Evolutionary conservation across 64 coral and sea anemone genomes (phyloP), one percentile per base, ranked within the genome.

Genomic region (Cladopsammia gracilis): DNA sequence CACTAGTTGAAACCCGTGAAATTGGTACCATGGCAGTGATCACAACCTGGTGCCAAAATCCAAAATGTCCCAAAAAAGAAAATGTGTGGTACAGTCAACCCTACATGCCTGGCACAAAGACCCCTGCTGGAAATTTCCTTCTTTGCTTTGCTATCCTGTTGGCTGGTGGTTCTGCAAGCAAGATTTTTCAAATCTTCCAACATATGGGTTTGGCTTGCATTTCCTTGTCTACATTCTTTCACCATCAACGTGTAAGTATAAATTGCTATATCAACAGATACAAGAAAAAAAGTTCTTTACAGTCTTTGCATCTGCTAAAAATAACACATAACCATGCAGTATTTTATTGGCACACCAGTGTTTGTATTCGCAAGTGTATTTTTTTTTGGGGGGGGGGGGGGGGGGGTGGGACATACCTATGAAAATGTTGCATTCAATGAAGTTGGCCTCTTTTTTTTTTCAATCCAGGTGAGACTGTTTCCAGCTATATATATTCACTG

Each of bases 51-150:
- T 59, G 77, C 53, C 12, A 22, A 19, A 81, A 81, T 14, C 65
- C 83, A 24, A 51, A 52, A 20, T 87, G 87, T 24, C 24, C 50
- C 4, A 9, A 48, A 7, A 89, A 76, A 65, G 58, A 60, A 48
- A 46, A 9, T n/a, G 61, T 25, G 0, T 77, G 87, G 87, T 14
- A 58, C 13, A 88, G 86, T 75, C 69, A 88, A 62, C 82, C 82
- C 26, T 18, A 16, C 9, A 81, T 81, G 77, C 59, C 77, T 18
- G 77, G 77, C 1, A 50, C 53, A 22, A 57, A 24, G 53, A 58
- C 4, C 5, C 50, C 77, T 18, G 77, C 77, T 81, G 77, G 77
- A 9, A 81, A 81, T 81, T 81, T 81, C 25, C 19, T 59, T 18
- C 12, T 81, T 4, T 81, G 50, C 4, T 58, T 81, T 50, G 77